Conservation (phyloP, 2,888 invertebrate species). For the Drosophila merina region DNA sequence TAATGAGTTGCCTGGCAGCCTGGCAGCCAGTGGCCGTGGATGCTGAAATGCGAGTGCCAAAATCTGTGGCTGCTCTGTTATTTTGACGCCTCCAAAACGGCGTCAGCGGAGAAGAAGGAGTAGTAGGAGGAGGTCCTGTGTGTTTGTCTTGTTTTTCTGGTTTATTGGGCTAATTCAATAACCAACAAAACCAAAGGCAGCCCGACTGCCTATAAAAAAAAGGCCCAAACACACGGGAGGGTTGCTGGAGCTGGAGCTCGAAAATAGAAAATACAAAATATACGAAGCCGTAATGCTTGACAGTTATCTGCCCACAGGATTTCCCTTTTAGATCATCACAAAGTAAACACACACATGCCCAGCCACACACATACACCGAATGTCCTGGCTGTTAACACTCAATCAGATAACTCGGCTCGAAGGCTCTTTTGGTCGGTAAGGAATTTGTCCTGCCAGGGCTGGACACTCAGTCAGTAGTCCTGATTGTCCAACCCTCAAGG, state of each 20-base stretch:
- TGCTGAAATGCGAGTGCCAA: conserved; percentile 69
- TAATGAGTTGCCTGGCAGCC: conserved; percentile 79
- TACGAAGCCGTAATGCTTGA: conserved; percentile 60
- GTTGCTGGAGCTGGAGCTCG: neutral
- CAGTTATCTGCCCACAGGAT: conserved; percentile 81
- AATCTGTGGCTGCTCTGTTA: conserved; percentile 62
- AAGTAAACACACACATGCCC: conserved; percentile 35
- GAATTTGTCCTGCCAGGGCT: conserved; percentile 6
- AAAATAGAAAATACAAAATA: conserved; percentile 37
- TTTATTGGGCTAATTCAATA: conserved; percentile 85
- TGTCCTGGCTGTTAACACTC: conserved; percentile 82
- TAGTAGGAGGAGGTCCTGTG: conserved; percentile 3
- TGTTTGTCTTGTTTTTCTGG: conserved; percentile 83
- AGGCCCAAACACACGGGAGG: conserved; percentile 2
- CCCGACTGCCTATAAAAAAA: conserved; percentile 57
- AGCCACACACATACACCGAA: conserved; percentile 36
- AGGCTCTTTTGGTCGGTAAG: conserved; percentile 19
- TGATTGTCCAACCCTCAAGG: conserved; percentile 3
- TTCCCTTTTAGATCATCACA: conserved; percentile 82
- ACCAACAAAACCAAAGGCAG: conserved; percentile 73
- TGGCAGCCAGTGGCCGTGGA: conserved; percentile 60
- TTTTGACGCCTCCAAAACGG: conserved; percentile 57
- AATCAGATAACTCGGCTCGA: conserved; percentile 81
- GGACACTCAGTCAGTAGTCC: conserved; percentile 1
- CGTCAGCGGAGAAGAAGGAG: neutral